Conservation (phyloP, 2,797 vertebrate species). For the Ceyx erithaca region DNA sequence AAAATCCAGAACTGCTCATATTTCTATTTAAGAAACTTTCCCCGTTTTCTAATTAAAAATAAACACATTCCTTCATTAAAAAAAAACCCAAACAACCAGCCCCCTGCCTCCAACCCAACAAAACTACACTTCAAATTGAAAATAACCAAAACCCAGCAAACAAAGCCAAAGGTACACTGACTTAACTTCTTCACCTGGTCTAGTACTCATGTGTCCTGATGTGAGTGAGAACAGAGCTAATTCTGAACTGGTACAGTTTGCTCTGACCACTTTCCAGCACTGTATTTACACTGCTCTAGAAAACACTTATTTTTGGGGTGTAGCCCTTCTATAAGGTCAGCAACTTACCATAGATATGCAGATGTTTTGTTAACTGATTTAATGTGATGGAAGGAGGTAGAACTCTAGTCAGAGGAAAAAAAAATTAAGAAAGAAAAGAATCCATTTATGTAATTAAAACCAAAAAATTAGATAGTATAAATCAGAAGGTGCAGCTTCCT, state of each 20-base stretch:
- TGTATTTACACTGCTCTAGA: background rate
- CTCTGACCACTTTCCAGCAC: background rate
- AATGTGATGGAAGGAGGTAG: background rate
- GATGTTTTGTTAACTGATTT: background rate
- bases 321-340: background rate
- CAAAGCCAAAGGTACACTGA: background rate
- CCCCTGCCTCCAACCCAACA: background rate
- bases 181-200: background rate
- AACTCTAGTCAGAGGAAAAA: background rate
- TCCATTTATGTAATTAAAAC: background rate
- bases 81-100: background rate
- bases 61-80: background rate
- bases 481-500: background rate
- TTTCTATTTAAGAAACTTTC: background rate
- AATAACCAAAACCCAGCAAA: background rate
- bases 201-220: background rate
- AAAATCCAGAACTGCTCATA: background rate
- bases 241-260: background rate
- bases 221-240: too few relatives aligned
- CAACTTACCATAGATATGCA: background rate
- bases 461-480: background rate
- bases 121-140: background rate
- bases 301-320: background rate
- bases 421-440: background rate
- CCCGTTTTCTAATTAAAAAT: background rate